Conservation (phyloP, 2,113 vertebrate genomes). For the Lepidiolamprologus cunningtoni region DNA sequence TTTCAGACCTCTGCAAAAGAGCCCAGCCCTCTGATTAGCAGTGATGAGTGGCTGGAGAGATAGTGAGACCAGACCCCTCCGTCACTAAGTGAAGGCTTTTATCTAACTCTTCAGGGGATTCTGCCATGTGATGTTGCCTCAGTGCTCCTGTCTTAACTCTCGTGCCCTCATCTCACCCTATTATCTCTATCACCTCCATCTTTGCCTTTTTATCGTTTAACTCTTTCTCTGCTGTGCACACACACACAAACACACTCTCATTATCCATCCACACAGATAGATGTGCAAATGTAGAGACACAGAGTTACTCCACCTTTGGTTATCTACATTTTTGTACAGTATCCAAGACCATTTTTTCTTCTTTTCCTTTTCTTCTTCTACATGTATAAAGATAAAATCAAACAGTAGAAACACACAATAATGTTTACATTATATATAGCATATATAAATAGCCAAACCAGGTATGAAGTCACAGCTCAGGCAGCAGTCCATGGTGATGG, state of each 20-base stretch:
- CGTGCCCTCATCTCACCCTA: not conserved
- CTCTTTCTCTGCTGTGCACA: not conserved
- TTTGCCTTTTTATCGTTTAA: not conserved
- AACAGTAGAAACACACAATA: not conserved
- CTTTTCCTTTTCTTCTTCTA: not conserved
- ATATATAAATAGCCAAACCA: not conserved
- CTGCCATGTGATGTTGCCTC: conserved; percentile 8
- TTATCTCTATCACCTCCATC: conserved; percentile 3
- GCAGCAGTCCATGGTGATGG: conserved; percentile 1
- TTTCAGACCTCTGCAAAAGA: not conserved
- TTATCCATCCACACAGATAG: not conserved
- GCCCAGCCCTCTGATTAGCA: conserved; percentile 10
- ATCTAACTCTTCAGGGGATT: conserved; percentile 20
- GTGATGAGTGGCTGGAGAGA: conserved; percentile 28
- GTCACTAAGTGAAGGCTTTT: conserved; percentile 21
- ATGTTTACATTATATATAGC: not conserved
- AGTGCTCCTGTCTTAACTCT: conserved; percentile 17
- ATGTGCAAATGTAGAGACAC: not conserved
- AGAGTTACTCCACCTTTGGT: not conserved
- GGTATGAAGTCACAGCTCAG: not conserved
- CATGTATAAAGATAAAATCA: not conserved
- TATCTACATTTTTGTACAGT: not conserved
- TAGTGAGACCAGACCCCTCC: not conserved
- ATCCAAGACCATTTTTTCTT: not conserved
- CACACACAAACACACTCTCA: not conserved